Percentiles rank a stretch among this genome's conserved stretches.
These are phyloP conservation scores for Coilia nasus DNA, from an alignment of 2,797 vertebrate genomes.

Conservation along the genomic window DNA sequence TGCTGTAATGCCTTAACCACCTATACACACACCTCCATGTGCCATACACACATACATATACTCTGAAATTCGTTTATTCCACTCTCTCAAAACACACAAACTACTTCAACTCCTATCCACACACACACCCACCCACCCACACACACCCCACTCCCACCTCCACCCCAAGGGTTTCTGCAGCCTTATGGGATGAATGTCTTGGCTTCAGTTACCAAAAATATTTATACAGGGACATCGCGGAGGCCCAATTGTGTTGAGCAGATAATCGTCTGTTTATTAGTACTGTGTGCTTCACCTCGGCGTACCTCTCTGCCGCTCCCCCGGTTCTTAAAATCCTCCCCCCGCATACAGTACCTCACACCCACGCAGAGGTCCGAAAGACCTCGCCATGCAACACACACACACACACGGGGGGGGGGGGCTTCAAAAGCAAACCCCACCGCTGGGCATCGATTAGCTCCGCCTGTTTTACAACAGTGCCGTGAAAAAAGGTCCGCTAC, in stretches of 20 bases:
- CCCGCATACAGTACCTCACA: background rate
- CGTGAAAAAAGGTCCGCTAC: conserved; percentile 31
- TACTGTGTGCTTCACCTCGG: conserved; percentile 24
- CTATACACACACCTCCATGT: background rate
- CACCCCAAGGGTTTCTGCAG: background rate
- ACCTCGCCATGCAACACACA: background rate
- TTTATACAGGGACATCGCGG: conserved; percentile 37
- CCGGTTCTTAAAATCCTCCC: background rate
- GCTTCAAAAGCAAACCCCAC: conserved; percentile 14
- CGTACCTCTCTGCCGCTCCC: background rate
- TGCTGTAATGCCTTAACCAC: too few relatives aligned
- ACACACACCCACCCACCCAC: background rate
- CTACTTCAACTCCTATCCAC: conserved; percentile 12
- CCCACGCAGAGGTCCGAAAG: background rate
- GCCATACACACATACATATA: background rate
- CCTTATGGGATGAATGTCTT: conserved; percentile 54
- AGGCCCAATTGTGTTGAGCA: conserved; percentile 34
- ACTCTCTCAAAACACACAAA: background rate
- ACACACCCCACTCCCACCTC: background rate
- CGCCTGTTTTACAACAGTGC: conserved; percentile 45
- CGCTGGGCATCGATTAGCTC: background rate
- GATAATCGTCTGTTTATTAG: conserved; percentile 36
- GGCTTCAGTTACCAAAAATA: conserved; percentile 37
- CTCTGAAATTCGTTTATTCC: background rate
- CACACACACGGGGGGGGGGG: background rate